Base-by-base conservation (phyloP, 2,888 invertebrate genomes). In the Hydrotaea diabolus region DNA sequence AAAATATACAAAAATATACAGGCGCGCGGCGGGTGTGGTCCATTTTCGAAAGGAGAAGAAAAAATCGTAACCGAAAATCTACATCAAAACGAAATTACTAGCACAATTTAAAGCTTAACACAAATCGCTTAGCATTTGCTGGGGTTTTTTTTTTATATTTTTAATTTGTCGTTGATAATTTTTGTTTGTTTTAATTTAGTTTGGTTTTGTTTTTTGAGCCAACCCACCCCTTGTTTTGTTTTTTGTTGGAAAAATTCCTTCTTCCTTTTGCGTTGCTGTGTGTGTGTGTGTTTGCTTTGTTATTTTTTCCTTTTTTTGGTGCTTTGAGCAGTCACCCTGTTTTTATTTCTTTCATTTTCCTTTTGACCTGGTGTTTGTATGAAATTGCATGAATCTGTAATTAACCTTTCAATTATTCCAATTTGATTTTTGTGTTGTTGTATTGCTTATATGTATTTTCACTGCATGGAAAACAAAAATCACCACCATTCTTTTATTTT, bases 21-120 rank as follows among this genome's bases (percentile, higher is more conserved):
- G 88, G 90, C 90, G 92, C 90, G 92, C 92, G 92, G 92, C 92
- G 92, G 92, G 92, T 92, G 92, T 92, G 92, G 92, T 91, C 91
- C 90, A 89, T 86, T 76, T 82, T 62, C 76, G 66, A 79, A 78
- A 74, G 53, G 82, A 83, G 57, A 73, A 43, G 11, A 66, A 43
- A 69, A 69, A 69, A 69, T 69, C 46, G 76, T 76, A 36, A 46
- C 76, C 62, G 76, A 76, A 82, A 85, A 84, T 36, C 15, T 2
- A 72, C 59, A 55, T 49, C 46, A 21, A 75, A 49, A 43, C 43
- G 39, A 66, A 66, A 66, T 66, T 43, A 39, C 31, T 36, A 64
- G 36, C 3, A 66, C 39, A 39, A n/a, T 21, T 19, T 9, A 15
- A 39, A 19, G n/a, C 21, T 11, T 31, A 31, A 31, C 2, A 31